Base-by-base conservation (phyloP, 2,113 vertebrate genomes). In the Stercorarius parasiticus region DNA sequence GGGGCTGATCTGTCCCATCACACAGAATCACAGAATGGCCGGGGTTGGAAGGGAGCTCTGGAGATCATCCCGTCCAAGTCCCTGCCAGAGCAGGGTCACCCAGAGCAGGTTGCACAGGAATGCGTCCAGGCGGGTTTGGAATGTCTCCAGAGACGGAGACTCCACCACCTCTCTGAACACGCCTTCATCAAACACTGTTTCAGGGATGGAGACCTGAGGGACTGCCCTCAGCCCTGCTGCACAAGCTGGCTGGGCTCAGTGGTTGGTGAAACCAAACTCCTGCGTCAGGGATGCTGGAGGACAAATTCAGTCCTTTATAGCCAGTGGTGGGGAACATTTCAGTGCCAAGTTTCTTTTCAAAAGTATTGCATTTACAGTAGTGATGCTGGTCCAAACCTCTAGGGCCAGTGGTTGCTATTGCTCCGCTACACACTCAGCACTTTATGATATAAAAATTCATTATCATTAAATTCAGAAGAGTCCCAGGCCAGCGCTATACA, bases 111-210 rank as follows among this genome's bases (percentile, higher is more conserved):
- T 5, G 47, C 47, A 49, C 47, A 49, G 47, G 47, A 49, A 49
- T 3, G 11, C 21, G 5, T 49, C 47, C 21, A 49, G 47, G 47
- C 5, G 21, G 47, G 47, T 22, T 49, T 49, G 47, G 47, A 6
- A 49, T 49, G 47, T 49, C 47, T 22, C 47, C 47, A 49, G 47
- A 49, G 47, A 12, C 21, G 5, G 47, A 49, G 47, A 49, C 21
- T 49, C 47, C 47, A 11, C 47, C 47, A 22, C 47, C 21, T 22
- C 47, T 49, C 21, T 49, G 21, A 17, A 18, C 2, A 1, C 10
- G 0, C 27, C 38, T 36, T 53, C 42, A 10, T 9, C 43, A 29
- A 23, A 3, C 2, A 2, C 15, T 10, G 0, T 2, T 7, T 5
- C 3, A 5, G 61, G 61, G 49, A 30, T 22, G 67, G 23, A 53